Base-by-base conservation (phyloP, 2,113 vertebrate genomes). In the Coryphaenoides rupestris region DNA sequence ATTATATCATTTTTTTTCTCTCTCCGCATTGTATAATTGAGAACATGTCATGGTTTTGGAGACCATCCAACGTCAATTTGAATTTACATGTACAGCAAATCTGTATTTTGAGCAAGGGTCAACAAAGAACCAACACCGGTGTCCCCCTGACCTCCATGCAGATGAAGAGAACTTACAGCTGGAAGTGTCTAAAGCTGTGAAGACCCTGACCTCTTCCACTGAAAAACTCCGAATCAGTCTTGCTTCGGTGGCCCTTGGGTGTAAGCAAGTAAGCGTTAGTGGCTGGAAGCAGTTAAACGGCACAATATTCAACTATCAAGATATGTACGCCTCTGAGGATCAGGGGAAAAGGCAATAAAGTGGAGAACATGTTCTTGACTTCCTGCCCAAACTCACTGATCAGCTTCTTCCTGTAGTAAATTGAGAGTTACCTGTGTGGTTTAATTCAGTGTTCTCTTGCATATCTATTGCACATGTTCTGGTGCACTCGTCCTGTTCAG, bases 281-380 rank as follows among this genome's bases (percentile, higher is more conserved):
- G 78, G 72, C 76, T 83, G 77, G 83, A 79, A 83, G 71, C 79
- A 83, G 69, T 83, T 83, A 83, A 66, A 74, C 3, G 23, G 66
- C 72, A 65, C 65, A 79, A 75, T 63, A 23, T 22, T 59, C 71
- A 79, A 80, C 79, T 71, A 70, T 58, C 49, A n/a, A n/a, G n/a
- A n/a, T n/a, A 65, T 72, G 61, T 75, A 23, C 58, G 58, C 26
- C 52, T 74, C 56, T 70, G 76, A 40, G 33, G 33, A 12, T 62
- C 52, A 63, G 65, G 55, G 55, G 66, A 78, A 4, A 50, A 47
- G 74, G 78, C 72, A 83, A 88, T 87, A 87, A 89, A n/a, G 88
- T 69, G 78, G 76, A 80, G 72, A 82, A 79, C 78, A 80, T 47
- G 58, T 50, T 72, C 64, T 68, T 63, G 4, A 45, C 70, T 78